A percentile compares a stretch with the other conserved stretches of the same genome.
Conservation (phyloP, 2,888 invertebrate genomes). For the Crepidodera aurea region DNA sequence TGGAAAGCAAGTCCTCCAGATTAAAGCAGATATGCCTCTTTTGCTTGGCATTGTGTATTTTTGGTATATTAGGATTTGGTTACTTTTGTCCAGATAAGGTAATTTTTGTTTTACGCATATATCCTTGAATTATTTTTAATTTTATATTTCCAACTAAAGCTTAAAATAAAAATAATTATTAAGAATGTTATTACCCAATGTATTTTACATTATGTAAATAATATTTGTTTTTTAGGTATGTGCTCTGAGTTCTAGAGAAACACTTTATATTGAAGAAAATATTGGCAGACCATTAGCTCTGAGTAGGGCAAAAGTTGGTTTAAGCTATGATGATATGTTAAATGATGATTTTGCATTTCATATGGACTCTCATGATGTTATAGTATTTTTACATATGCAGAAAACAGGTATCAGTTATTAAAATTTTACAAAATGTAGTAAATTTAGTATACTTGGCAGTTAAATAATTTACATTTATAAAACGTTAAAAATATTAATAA, state of each 20-base stretch:
- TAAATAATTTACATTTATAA: too few relatives aligned
- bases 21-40: slow-evolving; percentile 82
- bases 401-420: slow-evolving; percentile 76
- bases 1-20: slow-evolving; percentile 83
- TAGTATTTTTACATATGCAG: slow-evolving; percentile 98
- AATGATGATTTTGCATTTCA: slow-evolving; percentile 89
- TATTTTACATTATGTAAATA: background rate
- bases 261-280: slow-evolving; percentile 62
- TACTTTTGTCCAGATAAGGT: slow-evolving; percentile 91
- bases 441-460: too few relatives aligned
- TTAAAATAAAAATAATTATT: too few relatives aligned
- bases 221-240: slow-evolving; percentile 67
- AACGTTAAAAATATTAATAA: too few relatives aligned
- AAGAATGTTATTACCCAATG: too few relatives aligned
- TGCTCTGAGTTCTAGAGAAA: slow-evolving; percentile 73
- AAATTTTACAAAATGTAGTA: too few relatives aligned
- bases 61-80: slow-evolving; percentile 88
- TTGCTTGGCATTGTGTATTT: slow-evolving; percentile 82
- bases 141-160: background rate
- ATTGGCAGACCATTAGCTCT: slow-evolving; percentile 58
- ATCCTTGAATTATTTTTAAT: background rate
- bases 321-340: slow-evolving; percentile 86
- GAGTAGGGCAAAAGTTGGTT: slow-evolving; percentile 68
- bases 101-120: slow-evolving; percentile 21
- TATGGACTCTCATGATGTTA: slow-evolving; percentile 93